Evolutionary conservation across 1,140 invertebrate genomes (phyloP), one percentile per base, ranked within the genome.

Genomic region (Papilio xuthus): DNA sequence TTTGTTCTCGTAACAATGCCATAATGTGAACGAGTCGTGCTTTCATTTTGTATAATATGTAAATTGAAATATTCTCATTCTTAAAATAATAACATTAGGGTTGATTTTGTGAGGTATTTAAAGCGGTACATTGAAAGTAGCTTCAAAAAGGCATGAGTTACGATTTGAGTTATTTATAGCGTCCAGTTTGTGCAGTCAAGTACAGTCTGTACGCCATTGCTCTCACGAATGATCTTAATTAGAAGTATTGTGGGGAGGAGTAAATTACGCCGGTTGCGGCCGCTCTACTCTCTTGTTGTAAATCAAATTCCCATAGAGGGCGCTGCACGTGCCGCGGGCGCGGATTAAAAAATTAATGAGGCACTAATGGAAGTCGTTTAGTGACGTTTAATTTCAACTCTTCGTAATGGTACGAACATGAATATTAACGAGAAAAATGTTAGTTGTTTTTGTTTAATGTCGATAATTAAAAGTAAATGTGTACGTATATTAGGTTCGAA

Each of bases 201-300:
- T 86, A 89, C 87, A 91, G 86, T 89, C 84, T 83, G 86, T 77
- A 86, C 85, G 87, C 88, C 92, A 87, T 90, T 90, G 86, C 85
- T 75, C 87, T 89, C 89, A 92, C 89, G 89, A 91, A 92, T 91
- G 89, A 91, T 93, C 92, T 92, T 93, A 93, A 93, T 92, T 93
- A 93, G 92, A 92, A 90, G 89, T 89, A 92, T 93, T 92, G 92
- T 92, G 84, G 86, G 69, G 85, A 86, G 84, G 85, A 84, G 88
- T 93, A 92, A 92, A 91, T 93, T 91, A 92, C 91, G 84, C 78
- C 79, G 80, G 81, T 86, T 84, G 88, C 80, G 69, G 81, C 86
- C 73, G 78, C 63, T 80, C 81, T 76, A 79, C 83, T 79, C 81
- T 74, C 77, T 78, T 78, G 79, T 79, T 83, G 85, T 93, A 93